A percentile compares a stretch with the other conserved stretches of the same genome.
Evolutionary conservation across 2,888 invertebrate species (phyloP).

Genomic region (Polylopha cassiicola): DNA sequence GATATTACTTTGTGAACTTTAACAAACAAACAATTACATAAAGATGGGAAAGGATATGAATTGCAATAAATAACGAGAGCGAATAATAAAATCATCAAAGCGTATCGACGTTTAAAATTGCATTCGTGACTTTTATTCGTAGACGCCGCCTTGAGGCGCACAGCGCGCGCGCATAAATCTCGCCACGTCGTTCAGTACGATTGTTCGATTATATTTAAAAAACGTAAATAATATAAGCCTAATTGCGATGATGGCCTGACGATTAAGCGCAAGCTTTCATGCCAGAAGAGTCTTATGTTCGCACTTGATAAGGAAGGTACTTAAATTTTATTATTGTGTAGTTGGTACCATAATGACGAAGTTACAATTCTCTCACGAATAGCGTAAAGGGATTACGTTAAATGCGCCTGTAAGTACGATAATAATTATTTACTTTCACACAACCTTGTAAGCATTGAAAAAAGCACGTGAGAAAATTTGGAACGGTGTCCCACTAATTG

Average conservation of each 20-base stretch:
- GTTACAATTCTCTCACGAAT: too few species aligned
- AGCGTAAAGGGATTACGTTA: too few species aligned
- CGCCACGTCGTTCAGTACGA: slow-evolving; percentile 58
- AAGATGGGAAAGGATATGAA: slow-evolving; percentile 17
- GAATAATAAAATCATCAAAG: slow-evolving; percentile 60
- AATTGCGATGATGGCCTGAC: slow-evolving; percentile 49
- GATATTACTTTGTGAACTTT: slow-evolving; percentile 3
- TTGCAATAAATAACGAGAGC: slow-evolving; percentile 27
- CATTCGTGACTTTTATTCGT: slow-evolving; percentile 72
- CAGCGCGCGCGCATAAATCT: slow-evolving; percentile 69
- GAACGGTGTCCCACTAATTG: slow-evolving; percentile 42
- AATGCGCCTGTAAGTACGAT: not conserved
- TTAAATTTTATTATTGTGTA: too few species aligned
- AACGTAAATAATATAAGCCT: slow-evolving; percentile 54
- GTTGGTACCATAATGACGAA: too few species aligned
- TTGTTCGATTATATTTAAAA: slow-evolving; percentile 62
- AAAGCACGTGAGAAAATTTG: slow-evolving; percentile 32
- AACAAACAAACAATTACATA: slow-evolving; percentile 21
- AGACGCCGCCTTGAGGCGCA: slow-evolving; percentile 71
- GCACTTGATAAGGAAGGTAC: too few species aligned
- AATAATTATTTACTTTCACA: slow-evolving; percentile 8
- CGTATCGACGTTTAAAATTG: slow-evolving; percentile 70
- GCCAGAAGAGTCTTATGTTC: too few species aligned
- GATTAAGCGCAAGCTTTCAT: too few species aligned
- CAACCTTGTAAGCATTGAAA: too few species aligned